Conservation (phyloP, 2,113 vertebrate genomes). For the Myotis yumanensis region DNA sequence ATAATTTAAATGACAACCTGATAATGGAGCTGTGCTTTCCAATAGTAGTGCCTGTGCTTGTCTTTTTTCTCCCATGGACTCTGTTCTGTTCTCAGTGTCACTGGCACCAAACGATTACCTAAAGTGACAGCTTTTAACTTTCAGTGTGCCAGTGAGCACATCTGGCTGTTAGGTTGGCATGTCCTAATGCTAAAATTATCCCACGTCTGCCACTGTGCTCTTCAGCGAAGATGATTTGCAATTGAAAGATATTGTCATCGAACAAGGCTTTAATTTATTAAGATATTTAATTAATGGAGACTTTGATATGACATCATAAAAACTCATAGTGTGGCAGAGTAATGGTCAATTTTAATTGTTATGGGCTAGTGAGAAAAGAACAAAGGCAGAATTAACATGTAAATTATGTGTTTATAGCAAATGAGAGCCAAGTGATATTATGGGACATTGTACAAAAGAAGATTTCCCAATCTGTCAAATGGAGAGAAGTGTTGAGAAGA, state of each 20-base stretch:
- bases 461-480: neutral
- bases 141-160: conserved; percentile 33
- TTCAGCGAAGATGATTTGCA: conserved; percentile 50
- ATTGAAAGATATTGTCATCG: conserved; percentile 49
- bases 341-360: conserved; percentile 69
- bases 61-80: neutral
- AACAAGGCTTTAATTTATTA: conserved; percentile 65
- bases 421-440: conserved; percentile 38
- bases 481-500: neutral
- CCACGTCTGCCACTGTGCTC: conserved; percentile 19
- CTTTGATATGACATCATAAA: conserved; percentile 73
- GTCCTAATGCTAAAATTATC: conserved; percentile 31
- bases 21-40: conserved; percentile 41
- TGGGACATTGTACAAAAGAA: neutral
- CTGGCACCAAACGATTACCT: neutral
- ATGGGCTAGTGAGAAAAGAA: conserved; percentile 69
- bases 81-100: neutral
- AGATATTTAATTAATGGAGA: conserved; percentile 71
- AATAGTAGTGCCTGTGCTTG: neutral
- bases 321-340: conserved; percentile 45
- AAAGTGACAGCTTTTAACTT: conserved; percentile 54
- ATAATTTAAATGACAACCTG: conserved; percentile 53
- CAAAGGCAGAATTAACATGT: conserved; percentile 67
- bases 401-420: conserved; percentile 58
- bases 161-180: conserved; percentile 28